Evolutionary conservation across 2,113 vertebrate species (phyloP).

Genomic region (Craseonycteris thonglongyai): DNA sequence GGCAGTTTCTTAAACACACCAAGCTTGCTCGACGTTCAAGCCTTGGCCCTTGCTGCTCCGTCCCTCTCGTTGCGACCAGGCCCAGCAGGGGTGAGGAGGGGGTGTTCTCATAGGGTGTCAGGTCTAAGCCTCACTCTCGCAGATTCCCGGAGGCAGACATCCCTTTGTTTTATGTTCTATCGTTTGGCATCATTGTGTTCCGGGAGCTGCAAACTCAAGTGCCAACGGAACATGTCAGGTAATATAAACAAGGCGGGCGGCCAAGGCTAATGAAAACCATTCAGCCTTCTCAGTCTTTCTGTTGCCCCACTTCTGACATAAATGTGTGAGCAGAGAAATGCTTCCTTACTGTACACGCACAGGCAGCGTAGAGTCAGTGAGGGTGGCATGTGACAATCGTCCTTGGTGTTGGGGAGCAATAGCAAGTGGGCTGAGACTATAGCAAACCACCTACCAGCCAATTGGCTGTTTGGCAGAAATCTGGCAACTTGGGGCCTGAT

Average conservation of each 20-base stretch:
- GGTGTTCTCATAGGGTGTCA: not conserved
- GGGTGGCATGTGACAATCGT: accelerated
- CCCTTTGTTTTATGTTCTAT: not conserved
- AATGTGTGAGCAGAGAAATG: not conserved
- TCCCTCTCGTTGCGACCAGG: not conserved
- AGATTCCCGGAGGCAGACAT: not conserved
- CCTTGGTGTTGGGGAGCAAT: no score
- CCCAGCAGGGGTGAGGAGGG: not conserved
- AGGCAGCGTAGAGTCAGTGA: not conserved
- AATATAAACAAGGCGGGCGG: not conserved
- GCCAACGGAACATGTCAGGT: not conserved
- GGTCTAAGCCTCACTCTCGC: not conserved
- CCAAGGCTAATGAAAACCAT: not conserved
- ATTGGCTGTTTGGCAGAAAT: not conserved
- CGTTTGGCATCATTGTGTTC: not conserved
- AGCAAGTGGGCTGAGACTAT: accelerated
- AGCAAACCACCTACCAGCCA: not conserved
- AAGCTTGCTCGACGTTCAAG: not conserved
- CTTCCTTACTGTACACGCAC: not conserved
- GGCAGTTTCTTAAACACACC: no score
- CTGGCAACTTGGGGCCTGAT: not conserved
- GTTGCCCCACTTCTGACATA: not conserved
- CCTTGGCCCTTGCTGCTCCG: not conserved
- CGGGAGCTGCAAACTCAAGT: not conserved
- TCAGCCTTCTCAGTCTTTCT: not conserved